Evolutionary conservation across 2,113 vertebrate species (phyloP).

Genomic region (Triplophysa dalaica): DNA sequence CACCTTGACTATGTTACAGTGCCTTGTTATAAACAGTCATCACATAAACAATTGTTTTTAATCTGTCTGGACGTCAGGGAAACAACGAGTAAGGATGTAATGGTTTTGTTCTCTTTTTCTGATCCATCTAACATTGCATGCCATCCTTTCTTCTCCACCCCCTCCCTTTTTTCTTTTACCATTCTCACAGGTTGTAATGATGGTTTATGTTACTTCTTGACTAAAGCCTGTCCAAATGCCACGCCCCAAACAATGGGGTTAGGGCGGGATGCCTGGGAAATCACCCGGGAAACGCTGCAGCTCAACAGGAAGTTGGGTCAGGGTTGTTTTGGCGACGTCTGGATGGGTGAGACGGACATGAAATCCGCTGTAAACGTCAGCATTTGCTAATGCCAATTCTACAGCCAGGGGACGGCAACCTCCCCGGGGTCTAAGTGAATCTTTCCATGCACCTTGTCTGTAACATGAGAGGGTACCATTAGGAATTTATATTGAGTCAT

Average conservation of each 20-base stretch:
- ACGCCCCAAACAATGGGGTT: slow-evolving; percentile 92
- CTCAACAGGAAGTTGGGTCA: slow-evolving; percentile 86
- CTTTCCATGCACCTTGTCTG: background rate
- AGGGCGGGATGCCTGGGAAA: slow-evolving; percentile 94
- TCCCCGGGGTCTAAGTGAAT: background rate
- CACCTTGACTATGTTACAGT: background rate
- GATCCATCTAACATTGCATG: slow-evolving; percentile 66
- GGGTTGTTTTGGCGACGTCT: slow-evolving; percentile 96
- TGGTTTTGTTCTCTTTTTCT: slow-evolving; percentile 45
- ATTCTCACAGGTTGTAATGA: slow-evolving; percentile 80
- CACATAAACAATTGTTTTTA: background rate
- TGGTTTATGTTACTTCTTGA: slow-evolving; percentile 90
- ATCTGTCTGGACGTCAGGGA: background rate
- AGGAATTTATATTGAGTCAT: background rate
- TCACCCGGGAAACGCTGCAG: slow-evolving; percentile 78
- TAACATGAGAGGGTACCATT: background rate
- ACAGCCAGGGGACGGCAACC: background rate
- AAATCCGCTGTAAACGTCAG: slow-evolving; percentile 24
- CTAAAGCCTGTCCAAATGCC: slow-evolving; percentile 76
- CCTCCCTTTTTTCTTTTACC: slow-evolving; percentile 37
- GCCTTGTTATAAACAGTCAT: background rate
- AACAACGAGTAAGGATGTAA: slow-evolving; percentile 57
- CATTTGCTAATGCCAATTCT: slow-evolving; percentile 15
- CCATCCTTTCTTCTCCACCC: slow-evolving; percentile 59
- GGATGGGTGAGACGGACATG: slow-evolving; percentile 83